Base-by-base conservation (phyloP, 2,888 invertebrate genomes). In the Rotaria sp. region DNA sequence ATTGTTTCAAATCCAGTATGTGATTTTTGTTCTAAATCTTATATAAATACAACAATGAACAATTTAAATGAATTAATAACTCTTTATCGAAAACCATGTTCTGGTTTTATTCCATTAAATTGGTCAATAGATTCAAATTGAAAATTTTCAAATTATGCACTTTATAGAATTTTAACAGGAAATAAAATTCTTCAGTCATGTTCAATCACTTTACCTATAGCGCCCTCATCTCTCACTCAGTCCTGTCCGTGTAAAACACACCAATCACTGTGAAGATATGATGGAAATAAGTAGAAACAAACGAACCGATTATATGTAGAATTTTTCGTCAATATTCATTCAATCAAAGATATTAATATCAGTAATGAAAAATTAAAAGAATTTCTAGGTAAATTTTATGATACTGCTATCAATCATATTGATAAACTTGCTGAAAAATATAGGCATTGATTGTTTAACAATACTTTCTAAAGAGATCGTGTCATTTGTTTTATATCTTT, bases 1-100 rank as follows among this genome's bases (percentile, higher is more conserved):
- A 35, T 75, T 38, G 74, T 75, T 41, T 35, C 74, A 75, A 75
- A 75, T 75, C 74, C 74, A 24, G 74, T 75, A 3, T 75, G 74
- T 38, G 74, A 38, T 24, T 75, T 41, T 11, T 75, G 74, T 38
- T 38, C 74, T 0, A 75, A 75, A 35, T 26, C 74, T 35, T 75
- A 75, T 11, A 75, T 75, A 3, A 75, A 75, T 75, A 18, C 41
- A 24, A 21, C 74, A 35, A 38, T 26, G 35, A 41, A 35, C 5
- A 41, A 21, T 21, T 21, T 38, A 38, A 21, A 21, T 38, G 7
- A 35, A 38, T 38, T 38, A 24, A 35, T 75, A 35, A 75, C 74
- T 15, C 41, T 75, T 8, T 75, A 75, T 38, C 74, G 74, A 7
- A 15, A 75, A 24, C 18, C 74, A 26, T 75, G 38, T 10, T 0